Conservation (phyloP, 2,797 vertebrate genomes). For the Anniella stebbinsi region DNA sequence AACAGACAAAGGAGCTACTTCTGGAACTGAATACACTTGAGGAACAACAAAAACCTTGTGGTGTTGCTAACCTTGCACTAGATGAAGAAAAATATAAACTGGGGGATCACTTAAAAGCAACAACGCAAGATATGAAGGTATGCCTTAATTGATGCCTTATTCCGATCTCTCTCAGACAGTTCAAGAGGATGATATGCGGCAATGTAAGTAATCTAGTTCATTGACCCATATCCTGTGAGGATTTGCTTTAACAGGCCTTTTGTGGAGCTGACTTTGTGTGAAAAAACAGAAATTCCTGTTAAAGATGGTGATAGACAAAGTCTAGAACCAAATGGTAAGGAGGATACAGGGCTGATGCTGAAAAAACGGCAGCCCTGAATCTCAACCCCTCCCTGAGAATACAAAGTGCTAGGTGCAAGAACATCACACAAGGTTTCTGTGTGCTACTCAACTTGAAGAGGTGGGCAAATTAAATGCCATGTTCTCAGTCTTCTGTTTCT, state of each 20-base stretch:
- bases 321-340: not conserved
- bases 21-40: slow-evolving; percentile 67
- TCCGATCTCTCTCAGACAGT: not conserved
- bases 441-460: not conserved
- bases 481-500: not conserved
- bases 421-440: not conserved
- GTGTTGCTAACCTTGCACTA: slow-evolving; percentile 45
- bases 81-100: slow-evolving; percentile 77
- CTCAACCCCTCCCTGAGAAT: not conserved
- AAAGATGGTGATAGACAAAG: not conserved
- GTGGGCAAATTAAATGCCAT: no score
- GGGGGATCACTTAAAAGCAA: slow-evolving; percentile 67
- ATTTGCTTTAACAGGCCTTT: not conserved
- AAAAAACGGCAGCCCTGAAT: not conserved
- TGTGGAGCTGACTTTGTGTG: not conserved
- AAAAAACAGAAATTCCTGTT: not conserved
- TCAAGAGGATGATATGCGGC: not conserved
- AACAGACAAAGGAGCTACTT: slow-evolving; percentile 78
- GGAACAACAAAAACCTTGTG: slow-evolving; percentile 48
- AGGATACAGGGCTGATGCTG: not conserved
- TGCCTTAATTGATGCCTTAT: not conserved
- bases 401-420: not conserved
- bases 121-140: slow-evolving; percentile 79
- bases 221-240: not conserved
- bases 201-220: not conserved